These are phyloP conservation scores for Rattus norvegicus DNA, from an alignment of 2,113 vertebrate species.

Conservation along the genomic window GRCr8 NC_086026.1:97943501-97944000, in stretches of 20 bases:
- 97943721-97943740: neutral
- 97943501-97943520: neutral
- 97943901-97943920: neutral
- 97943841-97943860: neutral
- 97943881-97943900: neutral
- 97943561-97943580: neutral
- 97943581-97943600: neutral
- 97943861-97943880: neutral
- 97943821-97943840: neutral
- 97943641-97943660: conserved; percentile 34
- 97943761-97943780: neutral
- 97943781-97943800: neutral
- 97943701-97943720: neutral
- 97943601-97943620: neutral
- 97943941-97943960: neutral
- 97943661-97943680: neutral
- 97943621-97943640: neutral
- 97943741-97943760: neutral
- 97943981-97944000: neutral
- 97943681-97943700: neutral
- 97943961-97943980: neutral
- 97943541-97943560: neutral
- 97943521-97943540: neutral
- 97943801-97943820: conserved; percentile 28
- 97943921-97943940: neutral